Evolutionary conservation across 2,888 invertebrate species (phyloP).

Genomic region (Melieria crassipennis): DNA sequence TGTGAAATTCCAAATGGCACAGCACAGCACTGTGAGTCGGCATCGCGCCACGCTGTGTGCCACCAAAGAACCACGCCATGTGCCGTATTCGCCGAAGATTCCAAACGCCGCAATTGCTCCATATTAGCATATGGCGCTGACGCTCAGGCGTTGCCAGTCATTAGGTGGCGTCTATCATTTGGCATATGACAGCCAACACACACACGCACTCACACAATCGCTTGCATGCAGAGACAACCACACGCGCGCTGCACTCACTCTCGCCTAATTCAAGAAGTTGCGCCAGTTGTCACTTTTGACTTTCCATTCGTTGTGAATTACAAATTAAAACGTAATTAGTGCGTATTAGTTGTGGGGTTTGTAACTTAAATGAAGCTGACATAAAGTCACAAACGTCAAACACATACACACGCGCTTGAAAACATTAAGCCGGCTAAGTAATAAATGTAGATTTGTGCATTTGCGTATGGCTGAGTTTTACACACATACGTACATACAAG

Average conservation of each 20-base stretch:
- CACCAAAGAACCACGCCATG: too few relatives aligned
- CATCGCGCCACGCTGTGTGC: too few relatives aligned
- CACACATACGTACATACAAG: too few relatives aligned
- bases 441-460: too few relatives aligned
- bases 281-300: conserved; percentile 21
- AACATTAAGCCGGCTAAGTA: too few relatives aligned
- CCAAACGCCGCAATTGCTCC: neutral
- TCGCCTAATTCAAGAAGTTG: conserved; percentile 13
- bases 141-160: neutral
- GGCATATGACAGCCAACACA: neutral
- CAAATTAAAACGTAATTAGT: conserved; percentile 26
- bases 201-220: neutral
- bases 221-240: neutral
- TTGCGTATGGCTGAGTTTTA: too few relatives aligned
- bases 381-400: too few relatives aligned
- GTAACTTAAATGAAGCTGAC: too few relatives aligned
- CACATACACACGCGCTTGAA: too few relatives aligned
- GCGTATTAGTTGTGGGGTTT: conserved; percentile 15
- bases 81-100: too few relatives aligned
- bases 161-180: neutral
- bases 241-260: neutral
- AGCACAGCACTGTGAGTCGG: too few relatives aligned
- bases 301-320: conserved; percentile 27
- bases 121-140: conserved; percentile 25
- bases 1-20: conserved; percentile 15